These are phyloP conservation scores for Cassiopea xamachana DNA, from an alignment of 30 jellyfish, hydroid and myxozoan species.

Conservation along the genomic window DNA sequence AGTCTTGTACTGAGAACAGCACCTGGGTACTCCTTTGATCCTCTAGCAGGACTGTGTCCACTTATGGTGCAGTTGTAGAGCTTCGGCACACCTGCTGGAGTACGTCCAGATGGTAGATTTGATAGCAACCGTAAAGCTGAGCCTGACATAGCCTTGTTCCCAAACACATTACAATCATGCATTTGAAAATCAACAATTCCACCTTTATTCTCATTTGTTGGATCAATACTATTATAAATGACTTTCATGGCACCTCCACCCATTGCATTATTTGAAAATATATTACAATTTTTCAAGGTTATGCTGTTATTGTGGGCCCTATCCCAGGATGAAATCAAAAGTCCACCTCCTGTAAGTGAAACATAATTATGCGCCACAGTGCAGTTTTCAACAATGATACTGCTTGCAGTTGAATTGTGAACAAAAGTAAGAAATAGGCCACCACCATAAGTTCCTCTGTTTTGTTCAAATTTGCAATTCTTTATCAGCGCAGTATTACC, in stretches of 20 bases:
- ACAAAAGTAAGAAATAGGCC: conserved; percentile 65
- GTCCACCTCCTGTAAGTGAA: conserved; percentile 74
- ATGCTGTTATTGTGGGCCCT: conserved; percentile 51
- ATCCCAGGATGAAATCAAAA: conserved; percentile 71
- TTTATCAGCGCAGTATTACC: conserved; percentile 39
- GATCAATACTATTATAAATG: conserved; percentile 56
- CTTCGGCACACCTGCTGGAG: conserved; percentile 44
- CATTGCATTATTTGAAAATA: conserved; percentile 59
- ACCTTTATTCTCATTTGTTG: conserved; percentile 32
- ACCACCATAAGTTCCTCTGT: conserved; percentile 76
- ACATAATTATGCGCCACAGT: conserved; percentile 38
- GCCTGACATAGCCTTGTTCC: conserved; percentile 64
- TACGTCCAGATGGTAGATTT: conserved; percentile 50
- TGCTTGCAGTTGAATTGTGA: conserved; percentile 56
- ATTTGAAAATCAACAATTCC: conserved; percentile 45
- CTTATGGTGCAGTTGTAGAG: conserved; percentile 25
- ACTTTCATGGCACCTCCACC: conserved; percentile 77
- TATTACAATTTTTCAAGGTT: conserved; percentile 2
- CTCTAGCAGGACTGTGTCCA: conserved; percentile 44
- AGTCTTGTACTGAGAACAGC: conserved; percentile 63
- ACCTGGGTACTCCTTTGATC: conserved; percentile 74
- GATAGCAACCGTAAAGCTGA: conserved; percentile 69
- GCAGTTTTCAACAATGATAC: conserved; percentile 9
- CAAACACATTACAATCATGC: conserved; percentile 34
- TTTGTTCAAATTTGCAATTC: conserved; percentile 38